Evolutionary conservation across 2,888 invertebrate genomes (phyloP).

Genomic region (Cheilosia vernalis): DNA sequence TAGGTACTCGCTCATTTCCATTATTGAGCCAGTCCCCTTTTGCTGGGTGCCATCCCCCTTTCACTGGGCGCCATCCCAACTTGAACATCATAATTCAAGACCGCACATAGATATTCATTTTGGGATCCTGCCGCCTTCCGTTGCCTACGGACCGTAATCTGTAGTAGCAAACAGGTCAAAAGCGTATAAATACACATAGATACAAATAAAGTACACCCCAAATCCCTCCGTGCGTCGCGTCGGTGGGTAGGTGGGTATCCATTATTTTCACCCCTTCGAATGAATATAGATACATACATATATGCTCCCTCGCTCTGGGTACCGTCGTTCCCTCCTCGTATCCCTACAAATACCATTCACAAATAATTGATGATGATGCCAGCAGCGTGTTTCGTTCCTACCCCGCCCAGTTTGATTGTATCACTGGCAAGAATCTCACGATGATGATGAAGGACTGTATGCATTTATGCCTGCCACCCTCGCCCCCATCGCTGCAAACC

Average conservation of each 20-base stretch:
- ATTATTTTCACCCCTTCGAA: conserved; percentile 14
- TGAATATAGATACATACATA: not conserved
- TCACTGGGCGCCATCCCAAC: not conserved
- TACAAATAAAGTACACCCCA: conserved; percentile 32
- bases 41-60: too few species aligned
- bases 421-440: conserved; percentile 41
- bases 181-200: conserved; percentile 60
- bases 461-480: conserved; percentile 25
- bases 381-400: conserved; percentile 33
- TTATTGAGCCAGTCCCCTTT: too few species aligned
- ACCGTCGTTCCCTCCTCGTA: not conserved
- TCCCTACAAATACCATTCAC: conserved; percentile 40
- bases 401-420: not conserved
- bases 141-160: conserved; percentile 48
- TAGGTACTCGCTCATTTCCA: not conserved
- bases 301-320: not conserved
- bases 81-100: conserved; percentile 55
- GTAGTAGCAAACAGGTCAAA: conserved; percentile 53
- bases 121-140: conserved; percentile 42
- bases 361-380: conserved; percentile 67
- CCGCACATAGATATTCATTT: conserved; percentile 59
- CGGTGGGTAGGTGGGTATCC: not conserved
- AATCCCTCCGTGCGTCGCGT: too few species aligned
- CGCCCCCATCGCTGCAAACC: conserved; percentile 1
- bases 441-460: conserved; percentile 48